Conservation (phyloP, 2,888 invertebrate species). For the Stegophylla sp. region DNA sequence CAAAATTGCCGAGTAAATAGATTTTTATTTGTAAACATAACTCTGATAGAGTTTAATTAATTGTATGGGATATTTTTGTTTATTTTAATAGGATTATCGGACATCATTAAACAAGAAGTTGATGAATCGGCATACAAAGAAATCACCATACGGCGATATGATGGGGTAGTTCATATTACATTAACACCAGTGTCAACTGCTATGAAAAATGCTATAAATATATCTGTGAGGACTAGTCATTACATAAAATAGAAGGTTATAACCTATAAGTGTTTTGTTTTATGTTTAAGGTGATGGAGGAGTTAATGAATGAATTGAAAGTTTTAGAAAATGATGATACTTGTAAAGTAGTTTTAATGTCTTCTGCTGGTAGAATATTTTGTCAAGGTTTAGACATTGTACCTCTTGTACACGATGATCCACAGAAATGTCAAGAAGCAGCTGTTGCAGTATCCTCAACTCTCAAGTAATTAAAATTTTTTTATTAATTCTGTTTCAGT, state of each 20-base stretch:
- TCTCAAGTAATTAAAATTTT: slow-evolving; percentile 71
- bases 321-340: slow-evolving; percentile 72
- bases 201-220: slow-evolving; percentile 71
- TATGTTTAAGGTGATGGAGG: slow-evolving; percentile 72
- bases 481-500: background rate
- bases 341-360: slow-evolving; percentile 75
- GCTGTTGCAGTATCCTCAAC: slow-evolving; percentile 69
- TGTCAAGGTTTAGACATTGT: slow-evolving; percentile 85
- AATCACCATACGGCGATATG: slow-evolving; percentile 69
- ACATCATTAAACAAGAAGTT: slow-evolving; percentile 43
- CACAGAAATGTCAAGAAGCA: slow-evolving; percentile 70
- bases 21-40: background rate
- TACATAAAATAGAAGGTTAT: no score
- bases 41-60: background rate
- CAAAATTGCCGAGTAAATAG: slow-evolving; percentile 35
- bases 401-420: slow-evolving; percentile 70
- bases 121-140: slow-evolving; percentile 65
- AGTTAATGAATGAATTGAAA: slow-evolving; percentile 75
- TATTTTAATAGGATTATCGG: slow-evolving; percentile 27
- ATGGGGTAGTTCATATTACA: slow-evolving; percentile 72
- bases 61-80: background rate
- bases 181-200: slow-evolving; percentile 70
- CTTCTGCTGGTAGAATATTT: slow-evolving; percentile 77
- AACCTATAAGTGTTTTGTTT: slow-evolving; percentile 42
- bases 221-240: slow-evolving; percentile 67